Evolutionary conservation across 2,113 vertebrate genomes (phyloP).

Genomic region (Prunella himalayana): DNA sequence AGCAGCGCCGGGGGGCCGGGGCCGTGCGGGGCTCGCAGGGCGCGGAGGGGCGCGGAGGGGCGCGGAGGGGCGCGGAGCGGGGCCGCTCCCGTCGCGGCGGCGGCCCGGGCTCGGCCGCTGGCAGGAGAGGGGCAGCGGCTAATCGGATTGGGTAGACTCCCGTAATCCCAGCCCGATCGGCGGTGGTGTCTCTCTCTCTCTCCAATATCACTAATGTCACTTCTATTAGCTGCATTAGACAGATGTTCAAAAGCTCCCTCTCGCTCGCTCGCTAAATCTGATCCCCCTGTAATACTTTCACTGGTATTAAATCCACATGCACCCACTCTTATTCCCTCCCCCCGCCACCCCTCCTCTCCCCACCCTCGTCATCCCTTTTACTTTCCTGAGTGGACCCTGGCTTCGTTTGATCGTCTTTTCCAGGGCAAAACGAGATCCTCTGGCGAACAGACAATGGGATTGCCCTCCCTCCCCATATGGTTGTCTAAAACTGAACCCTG

Average conservation of each 20-base stretch:
- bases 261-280: conserved; percentile 52
- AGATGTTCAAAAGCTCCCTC: conserved; percentile 69
- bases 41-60: too few species aligned
- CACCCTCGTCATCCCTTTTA: conserved; percentile 18
- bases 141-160: conserved; percentile 74
- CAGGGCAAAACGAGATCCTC: conserved; percentile 50
- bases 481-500: background rate
- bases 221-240: conserved; percentile 75
- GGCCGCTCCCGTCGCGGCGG: too few species aligned
- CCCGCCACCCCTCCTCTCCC: background rate
- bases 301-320: conserved; percentile 71
- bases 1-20: background rate
- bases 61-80: too few species aligned
- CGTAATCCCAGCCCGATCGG: conserved; percentile 71
- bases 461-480: background rate
- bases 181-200: conserved; percentile 18
- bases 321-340: background rate
- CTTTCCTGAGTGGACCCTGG: conserved; percentile 11
- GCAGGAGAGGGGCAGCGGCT: conserved; percentile 39
- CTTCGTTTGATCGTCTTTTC: conserved; percentile 43
- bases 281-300: conserved; percentile 73
- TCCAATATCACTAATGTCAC: conserved; percentile 74
- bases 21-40: background rate
- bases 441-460: conserved; percentile 36
- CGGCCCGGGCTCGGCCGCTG: background rate